phyloP scores from a whole-genome alignment of 2,888 invertebrate species.

The Drosophila rellima region DNA sequence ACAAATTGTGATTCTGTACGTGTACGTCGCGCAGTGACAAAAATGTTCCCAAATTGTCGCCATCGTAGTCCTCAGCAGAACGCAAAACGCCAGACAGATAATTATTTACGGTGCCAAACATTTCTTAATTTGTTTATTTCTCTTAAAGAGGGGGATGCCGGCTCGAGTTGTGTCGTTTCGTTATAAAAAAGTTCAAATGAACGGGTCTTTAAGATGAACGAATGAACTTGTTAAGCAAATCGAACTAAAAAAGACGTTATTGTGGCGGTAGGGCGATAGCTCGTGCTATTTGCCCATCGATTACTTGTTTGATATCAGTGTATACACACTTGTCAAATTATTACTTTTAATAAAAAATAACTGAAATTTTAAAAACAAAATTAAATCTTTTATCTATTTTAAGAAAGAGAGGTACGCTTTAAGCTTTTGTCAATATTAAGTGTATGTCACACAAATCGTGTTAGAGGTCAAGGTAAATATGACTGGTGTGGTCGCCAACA shows the following conservation, averaged over 20 bases:
- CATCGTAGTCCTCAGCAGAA: constrained; percentile 89
- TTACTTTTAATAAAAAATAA: constrained; percentile 15
- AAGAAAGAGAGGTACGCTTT: neutral
- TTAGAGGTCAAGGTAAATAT: constrained; percentile 23
- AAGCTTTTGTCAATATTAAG: neutral
- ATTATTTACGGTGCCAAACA: constrained; percentile 82
- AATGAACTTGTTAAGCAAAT: no score
- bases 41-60: constrained; percentile 87
- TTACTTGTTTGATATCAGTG: constrained; percentile 15
- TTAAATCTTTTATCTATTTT: neutral
- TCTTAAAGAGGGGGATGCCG: neutral
- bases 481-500: constrained; percentile 18
- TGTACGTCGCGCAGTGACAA: constrained; percentile 91
- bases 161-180: no score
- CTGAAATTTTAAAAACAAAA: constrained; percentile 25
- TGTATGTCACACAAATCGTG: neutral
- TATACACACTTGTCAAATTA: constrained; percentile 15
- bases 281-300: no score
- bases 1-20: constrained; percentile 89
- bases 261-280: neutral
- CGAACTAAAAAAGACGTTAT: no score
- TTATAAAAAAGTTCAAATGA: no score
- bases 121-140: constrained; percentile 19
- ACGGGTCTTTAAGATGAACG: no score
- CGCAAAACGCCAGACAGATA: constrained; percentile 87